These are phyloP conservation scores for Caloenas nicobarica DNA, from an alignment of 2,113 vertebrate genomes.

Conservation along the genomic window DNA sequence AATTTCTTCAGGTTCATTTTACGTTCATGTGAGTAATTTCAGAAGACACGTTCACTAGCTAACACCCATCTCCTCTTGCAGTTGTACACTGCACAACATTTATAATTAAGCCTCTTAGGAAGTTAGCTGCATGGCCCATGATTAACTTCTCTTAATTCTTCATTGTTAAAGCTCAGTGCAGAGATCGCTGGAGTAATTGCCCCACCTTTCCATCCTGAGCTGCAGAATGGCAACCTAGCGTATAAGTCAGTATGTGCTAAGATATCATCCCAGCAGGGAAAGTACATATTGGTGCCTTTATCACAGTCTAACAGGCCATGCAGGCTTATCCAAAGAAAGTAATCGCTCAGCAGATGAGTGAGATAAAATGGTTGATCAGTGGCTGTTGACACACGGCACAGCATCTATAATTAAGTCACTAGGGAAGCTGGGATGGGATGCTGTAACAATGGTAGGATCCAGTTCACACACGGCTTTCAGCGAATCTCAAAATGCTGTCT, in stretches of 20 bases:
- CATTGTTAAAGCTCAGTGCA: conserved; percentile 21
- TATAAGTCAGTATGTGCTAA: neutral
- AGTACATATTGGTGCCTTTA: neutral
- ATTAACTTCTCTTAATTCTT: conserved; percentile 55
- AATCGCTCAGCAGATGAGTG: conserved; percentile 38
- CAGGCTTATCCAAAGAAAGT: neutral
- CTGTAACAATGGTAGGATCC: conserved; percentile 16
- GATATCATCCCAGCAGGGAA: neutral
- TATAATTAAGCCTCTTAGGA: conserved; percentile 69
- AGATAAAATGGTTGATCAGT: neutral
- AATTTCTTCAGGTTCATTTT: conserved; percentile 1
- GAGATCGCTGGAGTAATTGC: conserved; percentile 26
- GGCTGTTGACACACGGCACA: conserved; percentile 30
- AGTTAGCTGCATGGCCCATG: neutral
- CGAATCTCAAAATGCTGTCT: neutral
- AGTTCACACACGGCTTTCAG: conserved; percentile 20
- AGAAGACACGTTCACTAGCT: conserved; percentile 2
- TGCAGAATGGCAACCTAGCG: neutral
- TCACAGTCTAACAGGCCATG: conserved; percentile 27
- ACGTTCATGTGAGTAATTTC: neutral
- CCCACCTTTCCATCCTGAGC: neutral
- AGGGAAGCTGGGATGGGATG: conserved; percentile 20
- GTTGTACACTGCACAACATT: conserved; percentile 9
- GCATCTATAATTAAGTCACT: conserved; percentile 64
- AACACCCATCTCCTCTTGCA: conserved; percentile 18